A percentile compares a stretch with the other conserved stretches of the same genome.
phyloP scores from a whole-genome alignment of 1,140 invertebrate species.

The Campoletis sonorensis region DNA sequence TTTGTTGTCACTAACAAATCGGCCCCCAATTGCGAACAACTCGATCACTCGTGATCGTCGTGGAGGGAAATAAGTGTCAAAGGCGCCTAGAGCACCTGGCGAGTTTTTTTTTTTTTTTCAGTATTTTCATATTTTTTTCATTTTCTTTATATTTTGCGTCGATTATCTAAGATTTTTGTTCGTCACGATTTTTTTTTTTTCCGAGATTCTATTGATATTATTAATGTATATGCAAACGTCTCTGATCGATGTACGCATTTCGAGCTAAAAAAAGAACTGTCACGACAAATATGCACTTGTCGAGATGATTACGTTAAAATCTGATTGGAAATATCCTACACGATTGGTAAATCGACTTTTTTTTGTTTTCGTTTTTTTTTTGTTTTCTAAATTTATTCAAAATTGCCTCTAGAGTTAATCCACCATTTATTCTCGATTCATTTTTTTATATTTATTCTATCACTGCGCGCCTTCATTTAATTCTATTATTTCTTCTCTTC shows the following conservation, averaged over 20 bases:
- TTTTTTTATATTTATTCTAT: too few species aligned
- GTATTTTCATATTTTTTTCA: too few species aligned
- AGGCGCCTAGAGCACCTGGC: conserved; percentile 66
- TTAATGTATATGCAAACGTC: conserved; percentile 12
- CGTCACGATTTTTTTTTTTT: conserved; percentile 3
- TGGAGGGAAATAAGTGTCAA: conserved; percentile 69
- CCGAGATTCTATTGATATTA: background rate
- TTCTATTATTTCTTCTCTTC: too few species aligned
- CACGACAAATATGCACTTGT: background rate
- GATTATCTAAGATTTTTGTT: conserved; percentile 60
- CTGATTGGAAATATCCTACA: conserved; percentile 28
- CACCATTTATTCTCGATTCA: too few species aligned
- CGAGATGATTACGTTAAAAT: conserved; percentile 6
- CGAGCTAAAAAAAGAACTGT: too few species aligned
- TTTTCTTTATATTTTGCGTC: background rate
- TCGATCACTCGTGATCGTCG: conserved; percentile 53
- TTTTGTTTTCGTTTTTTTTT: too few species aligned
- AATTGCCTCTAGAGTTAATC: too few species aligned
- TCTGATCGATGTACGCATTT: conserved; percentile 2
- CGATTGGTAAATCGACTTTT: background rate
- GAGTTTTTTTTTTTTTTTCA: conserved; percentile 60
- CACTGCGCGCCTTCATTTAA: too few species aligned
- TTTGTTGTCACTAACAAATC: too few species aligned
- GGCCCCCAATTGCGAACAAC: conserved; percentile 43
- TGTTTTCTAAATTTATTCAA: too few species aligned